phyloP scores from a whole-genome alignment of 2,113 vertebrate genomes.

The Oceanites oceanicus region DNA sequence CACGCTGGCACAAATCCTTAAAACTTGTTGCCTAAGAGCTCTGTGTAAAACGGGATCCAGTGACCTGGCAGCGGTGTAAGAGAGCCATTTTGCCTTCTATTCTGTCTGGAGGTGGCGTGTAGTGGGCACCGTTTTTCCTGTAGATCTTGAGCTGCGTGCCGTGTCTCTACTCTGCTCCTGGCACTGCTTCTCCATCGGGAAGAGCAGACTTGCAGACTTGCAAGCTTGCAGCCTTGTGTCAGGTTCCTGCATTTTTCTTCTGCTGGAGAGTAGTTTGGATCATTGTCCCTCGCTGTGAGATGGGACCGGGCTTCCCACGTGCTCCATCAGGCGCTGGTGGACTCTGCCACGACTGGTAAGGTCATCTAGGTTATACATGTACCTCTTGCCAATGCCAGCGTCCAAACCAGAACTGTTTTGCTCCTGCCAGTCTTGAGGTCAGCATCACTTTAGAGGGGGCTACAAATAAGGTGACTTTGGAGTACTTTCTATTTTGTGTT shows the following conservation, averaged over 20 bases:
- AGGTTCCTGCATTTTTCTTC: neutral
- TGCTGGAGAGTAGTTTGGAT: neutral
- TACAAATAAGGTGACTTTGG: neutral
- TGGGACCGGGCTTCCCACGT: neutral
- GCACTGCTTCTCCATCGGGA: accelerated
- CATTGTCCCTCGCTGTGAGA: neutral
- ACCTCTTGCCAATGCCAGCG: neutral
- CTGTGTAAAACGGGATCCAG: neutral
- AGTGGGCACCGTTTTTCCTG: neutral
- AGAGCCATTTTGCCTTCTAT: neutral
- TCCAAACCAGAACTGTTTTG: neutral
- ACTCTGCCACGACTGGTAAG: neutral
- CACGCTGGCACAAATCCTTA: neutral
- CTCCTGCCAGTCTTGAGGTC: neutral
- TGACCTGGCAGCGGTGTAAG: neutral
- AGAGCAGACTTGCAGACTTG: neutral
- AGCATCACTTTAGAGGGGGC: neutral
- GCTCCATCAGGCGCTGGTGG: neutral
- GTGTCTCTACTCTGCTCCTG: neutral
- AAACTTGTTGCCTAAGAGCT: neutral
- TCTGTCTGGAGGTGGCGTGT: too few species aligned
- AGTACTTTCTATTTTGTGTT: neutral
- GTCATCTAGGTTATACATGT: accelerated
- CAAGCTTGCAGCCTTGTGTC: neutral
- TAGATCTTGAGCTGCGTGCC: neutral